phyloP scores from a whole-genome alignment of 2,797 vertebrate genomes.

The Pyrocephalus nanus region DNA sequence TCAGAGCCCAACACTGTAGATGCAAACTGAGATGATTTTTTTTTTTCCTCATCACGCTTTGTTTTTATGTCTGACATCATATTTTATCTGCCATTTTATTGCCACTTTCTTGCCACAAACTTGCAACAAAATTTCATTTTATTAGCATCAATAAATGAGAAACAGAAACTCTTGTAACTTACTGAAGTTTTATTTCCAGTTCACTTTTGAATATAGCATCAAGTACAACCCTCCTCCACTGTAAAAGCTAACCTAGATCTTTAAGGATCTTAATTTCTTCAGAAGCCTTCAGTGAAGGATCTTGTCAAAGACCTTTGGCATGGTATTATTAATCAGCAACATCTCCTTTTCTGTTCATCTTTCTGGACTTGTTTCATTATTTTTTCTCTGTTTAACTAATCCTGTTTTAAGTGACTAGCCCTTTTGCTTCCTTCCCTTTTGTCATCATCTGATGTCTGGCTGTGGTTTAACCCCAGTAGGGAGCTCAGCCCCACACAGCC shows the following conservation, averaged over 20 bases:
- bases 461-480: rapidly evolving
- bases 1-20: neutral
- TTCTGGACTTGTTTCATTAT: neutral
- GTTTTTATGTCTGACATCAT: neutral
- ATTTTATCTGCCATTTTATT: neutral
- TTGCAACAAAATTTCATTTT: neutral
- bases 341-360: neutral
- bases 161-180: neutral
- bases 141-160: neutral
- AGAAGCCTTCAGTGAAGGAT: neutral
- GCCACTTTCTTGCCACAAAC: neutral
- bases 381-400: neutral
- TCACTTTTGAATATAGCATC: neutral
- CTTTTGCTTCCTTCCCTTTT: neutral
- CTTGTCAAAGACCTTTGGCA: neutral
- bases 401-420: neutral
- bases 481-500: neutral
- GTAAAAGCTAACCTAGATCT: neutral
- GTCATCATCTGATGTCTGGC: too few relatives aligned
- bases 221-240: neutral
- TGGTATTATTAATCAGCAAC: neutral
- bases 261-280: neutral
- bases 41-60: neutral
- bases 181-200: neutral
- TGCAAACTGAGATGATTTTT: neutral